A percentile compares a stretch with the other conserved stretches of the same genome.
phyloP scores from a whole-genome alignment of 2,797 vertebrate genomes.

The Nyctibius grandis region DNA sequence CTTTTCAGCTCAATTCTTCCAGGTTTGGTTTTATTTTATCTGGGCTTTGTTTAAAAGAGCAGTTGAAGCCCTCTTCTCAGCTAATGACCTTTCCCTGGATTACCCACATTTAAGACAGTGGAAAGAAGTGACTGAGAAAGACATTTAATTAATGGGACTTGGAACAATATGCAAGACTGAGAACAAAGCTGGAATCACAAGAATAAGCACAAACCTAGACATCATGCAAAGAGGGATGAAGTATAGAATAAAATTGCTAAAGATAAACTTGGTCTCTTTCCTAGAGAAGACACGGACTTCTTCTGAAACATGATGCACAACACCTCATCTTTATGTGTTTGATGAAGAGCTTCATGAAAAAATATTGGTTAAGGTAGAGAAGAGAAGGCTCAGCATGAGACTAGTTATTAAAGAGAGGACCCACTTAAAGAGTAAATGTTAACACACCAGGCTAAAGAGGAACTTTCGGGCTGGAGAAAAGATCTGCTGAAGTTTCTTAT shows the following conservation, averaged over 20 bases:
- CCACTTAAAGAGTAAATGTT: neutral
- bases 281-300: neutral
- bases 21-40: neutral
- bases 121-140: neutral
- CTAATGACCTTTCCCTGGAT: neutral
- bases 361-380: neutral
- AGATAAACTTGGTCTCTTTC: neutral
- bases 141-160: neutral
- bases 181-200: neutral
- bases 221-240: neutral
- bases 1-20: neutral
- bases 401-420: neutral
- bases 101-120: neutral
- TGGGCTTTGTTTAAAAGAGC: neutral
- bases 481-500: neutral
- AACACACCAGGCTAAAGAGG: neutral
- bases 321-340: neutral
- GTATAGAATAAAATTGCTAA: neutral
- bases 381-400: neutral
- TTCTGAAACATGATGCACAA: neutral
- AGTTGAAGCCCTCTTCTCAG: neutral
- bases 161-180: neutral
- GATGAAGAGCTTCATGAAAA: neutral
- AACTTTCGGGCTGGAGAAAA: neutral
- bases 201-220: neutral